These are phyloP conservation scores for Eulemur coronatus DNA, from an alignment of 2,797 vertebrate species.

Conservation along the genomic window DNA sequence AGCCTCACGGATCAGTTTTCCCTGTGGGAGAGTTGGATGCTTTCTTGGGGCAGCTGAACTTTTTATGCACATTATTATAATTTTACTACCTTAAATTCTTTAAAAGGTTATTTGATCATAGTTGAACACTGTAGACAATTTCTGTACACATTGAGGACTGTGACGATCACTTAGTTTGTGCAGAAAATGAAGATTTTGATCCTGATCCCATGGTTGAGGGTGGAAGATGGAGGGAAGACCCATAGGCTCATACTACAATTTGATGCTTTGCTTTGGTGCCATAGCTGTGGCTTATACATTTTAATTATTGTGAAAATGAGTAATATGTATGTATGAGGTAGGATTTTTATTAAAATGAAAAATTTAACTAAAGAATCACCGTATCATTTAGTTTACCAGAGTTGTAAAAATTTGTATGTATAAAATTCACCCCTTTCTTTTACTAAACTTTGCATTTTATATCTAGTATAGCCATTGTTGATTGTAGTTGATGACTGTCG, in stretches of 20 bases:
- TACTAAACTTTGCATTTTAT: not conserved
- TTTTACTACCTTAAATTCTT: not conserved
- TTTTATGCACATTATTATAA: not conserved
- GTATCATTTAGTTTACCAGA: not conserved
- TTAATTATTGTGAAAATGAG: not conserved
- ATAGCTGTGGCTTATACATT: not conserved
- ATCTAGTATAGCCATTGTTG: not conserved
- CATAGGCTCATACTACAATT: not conserved
- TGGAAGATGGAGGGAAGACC: not conserved
- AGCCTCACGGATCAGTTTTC: not conserved
- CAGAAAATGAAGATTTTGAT: slow-evolving; percentile 5
- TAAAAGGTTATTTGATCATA: not conserved
- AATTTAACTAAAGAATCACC: not conserved
- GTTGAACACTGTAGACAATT: not conserved
- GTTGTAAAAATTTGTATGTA: not conserved
- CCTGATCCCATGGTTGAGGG: not conserved
- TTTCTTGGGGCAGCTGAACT: not conserved
- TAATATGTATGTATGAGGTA: not conserved
- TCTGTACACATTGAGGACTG: not conserved
- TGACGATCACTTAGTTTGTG: not conserved
- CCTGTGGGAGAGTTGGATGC: not conserved
- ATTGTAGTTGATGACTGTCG: not conserved
- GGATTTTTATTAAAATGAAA: not conserved
- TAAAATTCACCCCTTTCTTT: not conserved
- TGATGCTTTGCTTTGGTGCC: not conserved